phyloP scores from a whole-genome alignment of 2,797 vertebrate genomes.

The Acropternis orthonyx region DNA sequence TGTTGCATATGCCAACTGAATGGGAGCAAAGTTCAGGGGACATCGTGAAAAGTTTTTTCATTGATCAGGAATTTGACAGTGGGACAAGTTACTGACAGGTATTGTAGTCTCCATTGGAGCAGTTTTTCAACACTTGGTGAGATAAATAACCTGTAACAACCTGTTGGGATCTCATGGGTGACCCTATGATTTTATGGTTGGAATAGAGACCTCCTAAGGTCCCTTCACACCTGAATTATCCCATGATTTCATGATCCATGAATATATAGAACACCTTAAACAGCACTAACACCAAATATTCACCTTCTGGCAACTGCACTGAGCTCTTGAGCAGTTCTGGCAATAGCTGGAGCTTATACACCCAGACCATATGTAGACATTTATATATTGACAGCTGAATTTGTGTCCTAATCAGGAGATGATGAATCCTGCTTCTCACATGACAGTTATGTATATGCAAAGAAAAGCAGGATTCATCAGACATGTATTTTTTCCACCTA shows the following conservation, averaged over 20 bases:
- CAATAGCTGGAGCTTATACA: background rate
- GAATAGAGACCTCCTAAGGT: background rate
- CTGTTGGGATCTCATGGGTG: background rate
- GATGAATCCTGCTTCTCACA: background rate
- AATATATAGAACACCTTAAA: background rate
- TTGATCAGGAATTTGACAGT: background rate
- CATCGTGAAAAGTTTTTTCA: background rate
- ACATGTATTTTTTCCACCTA: background rate
- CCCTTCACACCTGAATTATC: background rate
- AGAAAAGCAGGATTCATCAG: background rate
- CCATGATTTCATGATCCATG: background rate
- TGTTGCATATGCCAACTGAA: background rate
- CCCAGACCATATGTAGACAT: background rate
- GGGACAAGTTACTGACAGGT: background rate
- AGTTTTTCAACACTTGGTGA: background rate
- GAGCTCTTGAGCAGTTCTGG: background rate
- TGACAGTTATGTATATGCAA: background rate
- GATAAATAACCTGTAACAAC: background rate
- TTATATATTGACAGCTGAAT: background rate
- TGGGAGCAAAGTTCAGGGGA: background rate
- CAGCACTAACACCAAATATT: background rate
- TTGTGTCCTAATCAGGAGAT: background rate
- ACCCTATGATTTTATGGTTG: rapidly evolving
- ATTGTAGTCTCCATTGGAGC: background rate
- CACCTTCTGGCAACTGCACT: background rate